A percentile compares a stretch with the other conserved stretches of the same genome.
Evolutionary conservation across 1,140 invertebrate species (phyloP).

Genomic region (Harlomillsia oculata): DNA sequence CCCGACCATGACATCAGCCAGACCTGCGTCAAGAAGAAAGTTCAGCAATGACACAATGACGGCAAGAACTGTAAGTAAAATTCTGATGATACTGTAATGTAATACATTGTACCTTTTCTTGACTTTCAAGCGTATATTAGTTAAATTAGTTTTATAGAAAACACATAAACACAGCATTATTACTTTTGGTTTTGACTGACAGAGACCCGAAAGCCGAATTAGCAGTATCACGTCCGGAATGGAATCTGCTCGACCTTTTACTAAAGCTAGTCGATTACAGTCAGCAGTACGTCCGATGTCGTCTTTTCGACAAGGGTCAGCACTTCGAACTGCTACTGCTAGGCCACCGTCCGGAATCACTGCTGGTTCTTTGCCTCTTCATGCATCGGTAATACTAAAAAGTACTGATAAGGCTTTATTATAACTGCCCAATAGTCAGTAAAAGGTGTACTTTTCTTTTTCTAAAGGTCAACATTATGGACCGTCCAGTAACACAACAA

Average conservation of each 20-base stretch:
- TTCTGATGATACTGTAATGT: neutral
- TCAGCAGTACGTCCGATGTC: conserved; percentile 29
- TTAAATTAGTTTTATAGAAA: neutral
- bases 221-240: neutral
- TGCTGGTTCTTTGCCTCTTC: conserved; percentile 18
- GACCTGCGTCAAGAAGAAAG: conserved; percentile 27
- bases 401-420: neutral
- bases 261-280: conserved; percentile 25
- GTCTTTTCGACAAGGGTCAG: conserved; percentile 29
- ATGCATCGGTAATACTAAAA: conserved; percentile 22
- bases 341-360: conserved; percentile 29
- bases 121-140: neutral
- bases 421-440: neutral
- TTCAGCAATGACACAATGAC: conserved; percentile 24
- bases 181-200: neutral
- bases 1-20: neutral
- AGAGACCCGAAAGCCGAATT: conserved; percentile 32
- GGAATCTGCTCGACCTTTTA: conserved; percentile 18
- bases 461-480: conserved; percentile 44
- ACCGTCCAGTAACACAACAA: conserved; percentile 73
- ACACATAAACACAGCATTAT: neutral
- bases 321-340: conserved; percentile 24
- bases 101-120: too few relatives aligned
- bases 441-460: neutral
- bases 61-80: conserved; percentile 9